These are phyloP conservation scores for Acanthacorydalis orientalis DNA, from an alignment of 2,888 invertebrate genomes.

Conservation along the genomic window DNA sequence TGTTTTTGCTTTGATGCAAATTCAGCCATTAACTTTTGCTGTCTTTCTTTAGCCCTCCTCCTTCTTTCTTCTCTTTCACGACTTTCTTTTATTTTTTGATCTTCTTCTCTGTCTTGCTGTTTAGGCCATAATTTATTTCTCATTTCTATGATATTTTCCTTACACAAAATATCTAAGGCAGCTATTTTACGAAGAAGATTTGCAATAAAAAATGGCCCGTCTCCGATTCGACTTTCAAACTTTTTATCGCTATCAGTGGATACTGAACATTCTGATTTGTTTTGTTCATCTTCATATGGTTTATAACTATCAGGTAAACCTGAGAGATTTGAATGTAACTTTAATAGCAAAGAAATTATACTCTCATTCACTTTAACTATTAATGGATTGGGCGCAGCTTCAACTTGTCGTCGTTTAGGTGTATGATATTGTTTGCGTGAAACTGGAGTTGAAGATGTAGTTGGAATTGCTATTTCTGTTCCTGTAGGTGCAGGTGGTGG, in stretches of 20 bases:
- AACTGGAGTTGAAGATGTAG: background rate
- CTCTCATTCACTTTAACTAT: constrained; percentile 55
- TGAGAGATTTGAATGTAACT: constrained; percentile 78
- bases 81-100: constrained; percentile 47
- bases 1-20: constrained; percentile 81
- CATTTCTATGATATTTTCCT: constrained; percentile 50
- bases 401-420: constrained; percentile 3
- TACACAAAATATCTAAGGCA: constrained; percentile 50
- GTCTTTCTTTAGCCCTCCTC: constrained; percentile 70
- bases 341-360: constrained; percentile 74
- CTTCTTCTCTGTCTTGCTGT: constrained; percentile 61
- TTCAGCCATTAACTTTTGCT: constrained; percentile 83
- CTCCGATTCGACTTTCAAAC: constrained; percentile 43
- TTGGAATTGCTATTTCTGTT: constrained; percentile 10
- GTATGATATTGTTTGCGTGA: background rate
- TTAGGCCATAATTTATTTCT: constrained; percentile 65
- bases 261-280: constrained; percentile 21
- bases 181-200: constrained; percentile 62
- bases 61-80: constrained; percentile 72
- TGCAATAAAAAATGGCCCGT: constrained; percentile 77
- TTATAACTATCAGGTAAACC: constrained; percentile 63
- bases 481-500: constrained; percentile 7
- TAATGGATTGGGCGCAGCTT: constrained; percentile 16
- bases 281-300: constrained; percentile 22
- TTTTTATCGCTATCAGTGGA: constrained; percentile 19